Evolutionary conservation across 1,140 invertebrate genomes (phyloP).

Genomic region (Penaeus japonicus): DNA sequence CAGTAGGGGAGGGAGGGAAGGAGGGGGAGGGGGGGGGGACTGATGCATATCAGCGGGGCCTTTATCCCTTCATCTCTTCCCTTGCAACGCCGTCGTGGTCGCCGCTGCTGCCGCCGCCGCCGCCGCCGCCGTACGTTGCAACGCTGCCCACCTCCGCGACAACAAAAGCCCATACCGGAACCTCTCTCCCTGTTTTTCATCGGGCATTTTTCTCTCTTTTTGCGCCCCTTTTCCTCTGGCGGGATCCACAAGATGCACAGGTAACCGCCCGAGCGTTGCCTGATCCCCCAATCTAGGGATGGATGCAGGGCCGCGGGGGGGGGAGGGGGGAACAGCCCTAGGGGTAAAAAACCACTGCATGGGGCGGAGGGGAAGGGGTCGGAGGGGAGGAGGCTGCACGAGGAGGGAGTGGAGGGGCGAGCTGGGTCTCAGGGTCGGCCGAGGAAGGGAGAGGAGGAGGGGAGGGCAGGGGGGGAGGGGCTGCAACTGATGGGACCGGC

Average conservation of each 20-base stretch:
- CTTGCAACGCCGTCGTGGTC: background rate
- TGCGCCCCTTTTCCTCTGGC: background rate
- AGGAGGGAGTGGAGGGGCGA: background rate
- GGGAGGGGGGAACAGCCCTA: constrained; percentile 24
- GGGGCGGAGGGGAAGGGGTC: constrained; percentile 3
- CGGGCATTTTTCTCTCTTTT: background rate
- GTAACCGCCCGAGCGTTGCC: constrained; percentile 19
- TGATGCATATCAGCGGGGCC: constrained; percentile 41
- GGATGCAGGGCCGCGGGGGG: constrained; percentile 27
- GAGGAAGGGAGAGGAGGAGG: background rate
- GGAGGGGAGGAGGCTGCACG: background rate
- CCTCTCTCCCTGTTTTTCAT: constrained; percentile 38
- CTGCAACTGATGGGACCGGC: constrained; percentile 20
- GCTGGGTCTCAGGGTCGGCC: background rate
- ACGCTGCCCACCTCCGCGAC: constrained; percentile 9
- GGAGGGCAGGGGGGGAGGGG: background rate
- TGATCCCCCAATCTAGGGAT: constrained; percentile 30
- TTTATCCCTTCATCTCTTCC: background rate
- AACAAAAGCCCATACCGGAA: constrained; percentile 32
- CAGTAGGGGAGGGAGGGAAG: background rate
- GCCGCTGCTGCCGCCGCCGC: too few relatives aligned
- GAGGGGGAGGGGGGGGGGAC: constrained; percentile 19
- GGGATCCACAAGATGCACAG: constrained; percentile 43
- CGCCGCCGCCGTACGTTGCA: constrained; percentile 3
- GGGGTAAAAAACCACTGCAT: constrained; percentile 21